A percentile compares a stretch with the other conserved stretches of the same genome.
phyloP scores from a whole-genome alignment of 2,888 invertebrate species.

The Caradrina clavipalpis region DNA sequence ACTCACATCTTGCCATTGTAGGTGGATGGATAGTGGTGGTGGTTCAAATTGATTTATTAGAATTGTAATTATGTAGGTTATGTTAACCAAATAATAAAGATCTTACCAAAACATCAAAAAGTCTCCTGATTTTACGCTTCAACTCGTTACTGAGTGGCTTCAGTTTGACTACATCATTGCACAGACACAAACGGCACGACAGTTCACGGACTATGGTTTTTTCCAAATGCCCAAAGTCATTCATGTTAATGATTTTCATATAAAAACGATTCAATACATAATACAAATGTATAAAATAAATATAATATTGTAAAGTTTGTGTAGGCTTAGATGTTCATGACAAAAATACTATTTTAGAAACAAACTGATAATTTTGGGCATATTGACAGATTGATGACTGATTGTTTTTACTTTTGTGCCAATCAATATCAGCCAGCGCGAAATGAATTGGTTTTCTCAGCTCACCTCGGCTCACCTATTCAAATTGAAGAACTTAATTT shows the following conservation, averaged over 20 bases:
- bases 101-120: conserved; percentile 83
- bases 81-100: not conserved
- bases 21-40: not conserved
- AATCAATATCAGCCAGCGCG: conserved; percentile 48
- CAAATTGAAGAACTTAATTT: not conserved
- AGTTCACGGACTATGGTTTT: conserved; percentile 87
- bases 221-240: conserved; percentile 84
- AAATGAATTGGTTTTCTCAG: conserved; percentile 22
- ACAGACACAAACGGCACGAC: conserved; percentile 86
- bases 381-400: conserved; percentile 69
- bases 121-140: conserved; percentile 84
- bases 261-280: conserved; percentile 50
- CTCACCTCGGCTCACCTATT: conserved; percentile 2
- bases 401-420: conserved; percentile 51
- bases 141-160: conserved; percentile 85
- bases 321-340: conserved; percentile 71
- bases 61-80: not conserved
- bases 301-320: conserved; percentile 56
- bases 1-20: not conserved
- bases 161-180: conserved; percentile 85
- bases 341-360: conserved; percentile 70
- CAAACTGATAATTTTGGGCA: conserved; percentile 76
- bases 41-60: not conserved
- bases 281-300: conserved; percentile 55
- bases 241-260: conserved; percentile 77